phyloP scores from a whole-genome alignment of 2,888 invertebrate species.

The Eupithecia exiguata region DNA sequence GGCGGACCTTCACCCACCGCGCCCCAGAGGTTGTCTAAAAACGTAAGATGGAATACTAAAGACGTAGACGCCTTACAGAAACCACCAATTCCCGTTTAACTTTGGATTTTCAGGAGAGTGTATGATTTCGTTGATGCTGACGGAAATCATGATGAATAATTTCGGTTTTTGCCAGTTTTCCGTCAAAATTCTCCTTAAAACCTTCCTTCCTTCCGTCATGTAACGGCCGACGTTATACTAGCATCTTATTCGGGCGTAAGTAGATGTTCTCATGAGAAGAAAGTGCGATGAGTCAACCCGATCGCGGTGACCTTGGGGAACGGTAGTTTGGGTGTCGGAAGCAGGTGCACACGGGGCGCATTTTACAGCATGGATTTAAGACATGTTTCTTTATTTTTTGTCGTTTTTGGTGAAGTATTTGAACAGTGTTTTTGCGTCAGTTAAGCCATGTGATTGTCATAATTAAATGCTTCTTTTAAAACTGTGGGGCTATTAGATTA shows the following conservation, averaged over 20 bases:
- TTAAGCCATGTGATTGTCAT: not conserved
- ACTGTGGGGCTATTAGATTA: not conserved
- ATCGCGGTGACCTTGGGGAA: slow-evolving; percentile 46
- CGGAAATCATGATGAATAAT: not conserved
- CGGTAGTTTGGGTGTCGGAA: slow-evolving; percentile 38
- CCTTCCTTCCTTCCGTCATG: not conserved
- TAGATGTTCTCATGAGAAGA: slow-evolving; percentile 43
- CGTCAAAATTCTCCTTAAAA: not conserved
- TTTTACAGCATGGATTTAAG: not conserved
- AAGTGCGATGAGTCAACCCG: slow-evolving; percentile 49
- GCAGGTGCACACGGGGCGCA: slow-evolving; percentile 24
- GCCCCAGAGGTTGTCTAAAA: no score
- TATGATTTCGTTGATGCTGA: not conserved
- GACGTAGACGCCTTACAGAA: no score
- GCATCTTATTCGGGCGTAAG: not conserved
- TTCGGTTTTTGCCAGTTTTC: not conserved
- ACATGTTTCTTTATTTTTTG: not conserved
- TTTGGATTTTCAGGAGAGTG: not conserved
- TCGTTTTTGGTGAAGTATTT: not conserved
- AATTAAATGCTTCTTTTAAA: not conserved
- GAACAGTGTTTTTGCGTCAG: not conserved
- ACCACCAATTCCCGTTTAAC: no score
- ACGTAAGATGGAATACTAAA: no score
- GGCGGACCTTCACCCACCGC: no score
- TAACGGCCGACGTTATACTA: not conserved